Evolutionary conservation across 2,888 invertebrate species (phyloP), one percentile per base, ranked within the genome.

Genomic region (Crematogaster levior): DNA sequence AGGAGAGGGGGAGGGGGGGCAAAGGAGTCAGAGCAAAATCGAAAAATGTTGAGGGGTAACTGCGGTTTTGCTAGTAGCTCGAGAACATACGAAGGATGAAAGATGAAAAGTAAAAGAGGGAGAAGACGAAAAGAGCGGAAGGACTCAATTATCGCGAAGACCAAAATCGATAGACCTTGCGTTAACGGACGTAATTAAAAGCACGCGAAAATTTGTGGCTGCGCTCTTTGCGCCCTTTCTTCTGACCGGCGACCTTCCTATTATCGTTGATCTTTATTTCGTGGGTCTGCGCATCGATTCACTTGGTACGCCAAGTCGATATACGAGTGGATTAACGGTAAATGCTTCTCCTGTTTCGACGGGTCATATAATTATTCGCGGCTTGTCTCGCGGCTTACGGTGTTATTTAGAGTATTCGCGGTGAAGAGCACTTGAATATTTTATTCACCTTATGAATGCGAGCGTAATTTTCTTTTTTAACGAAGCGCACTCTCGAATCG

Each of bases 121-220:
- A 51, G 27, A 58, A 56, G 72, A 85, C 68, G 43, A 77, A 48
- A 79, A 46, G 60, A 15, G 43, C 6, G 82, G 75, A 70, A 77
- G 60, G 63, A 86, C 81, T 85, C 87, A 84, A 87, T 89, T 89
- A 89, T 80, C 61, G 4, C 53, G 66, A 30, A 82, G 68, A 84
- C 81, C 83, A 87, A 86, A 89, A 89, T 89, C 89, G 88, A 89
- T 90, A 86, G 90, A 85, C 75, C 75, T 81, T 81, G 82, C 73
- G 27, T 81, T 86, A 81, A 83, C 83, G 87, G 85, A 89, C 86
- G 85, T 88, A 88, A 89, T 89, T 89, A 89, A 89, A 89, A 90
- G 85, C 75, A 85, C 87, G 87, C 85, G 87, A 89, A 73, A 89
- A 89, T 89, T 89, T 86, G 88, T 90, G 90, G 81, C 83, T 82